phyloP scores from a whole-genome alignment of 1,140 invertebrate genomes.

The Sarcophaga peregrina region DNA sequence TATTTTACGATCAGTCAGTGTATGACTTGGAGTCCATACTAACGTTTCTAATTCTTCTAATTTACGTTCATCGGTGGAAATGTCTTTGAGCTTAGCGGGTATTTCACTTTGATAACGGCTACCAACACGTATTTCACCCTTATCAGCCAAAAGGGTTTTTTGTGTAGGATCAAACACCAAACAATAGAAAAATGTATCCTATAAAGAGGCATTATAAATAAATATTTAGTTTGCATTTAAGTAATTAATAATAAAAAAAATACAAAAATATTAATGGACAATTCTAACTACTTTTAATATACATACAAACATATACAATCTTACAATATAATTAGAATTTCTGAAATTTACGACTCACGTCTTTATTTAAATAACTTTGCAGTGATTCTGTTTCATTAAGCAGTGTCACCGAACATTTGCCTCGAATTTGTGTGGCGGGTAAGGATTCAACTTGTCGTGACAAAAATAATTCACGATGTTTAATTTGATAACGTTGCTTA shows the following conservation, averaged over 20 bases:
- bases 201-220: constrained; percentile 39
- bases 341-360: constrained; percentile 74
- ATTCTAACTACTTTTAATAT: not conserved
- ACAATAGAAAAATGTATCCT: constrained; percentile 99
- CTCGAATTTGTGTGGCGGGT: constrained; percentile 97
- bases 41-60: constrained; percentile 88
- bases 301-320: not conserved
- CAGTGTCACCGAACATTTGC: constrained; percentile 97
- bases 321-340: not conserved
- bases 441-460: constrained; percentile 98
- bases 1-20: constrained; percentile 93
- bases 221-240: not conserved
- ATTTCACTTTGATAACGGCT: constrained; percentile 95
- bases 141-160: constrained; percentile 98
- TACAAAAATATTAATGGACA: not conserved
- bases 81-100: constrained; percentile 78
- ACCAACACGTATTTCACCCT: constrained; percentile 92
- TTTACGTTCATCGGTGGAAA: constrained; percentile 81
- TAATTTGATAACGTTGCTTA: constrained; percentile 93
- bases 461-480: constrained; percentile 97
- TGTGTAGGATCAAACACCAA: constrained; percentile 99
- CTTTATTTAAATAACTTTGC: constrained; percentile 95
- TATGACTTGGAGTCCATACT: constrained; percentile 92
- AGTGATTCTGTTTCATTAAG: constrained; percentile 98
- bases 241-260: not conserved